Conservation (phyloP, 2,888 invertebrate species). For the Tachina lurida region DNA sequence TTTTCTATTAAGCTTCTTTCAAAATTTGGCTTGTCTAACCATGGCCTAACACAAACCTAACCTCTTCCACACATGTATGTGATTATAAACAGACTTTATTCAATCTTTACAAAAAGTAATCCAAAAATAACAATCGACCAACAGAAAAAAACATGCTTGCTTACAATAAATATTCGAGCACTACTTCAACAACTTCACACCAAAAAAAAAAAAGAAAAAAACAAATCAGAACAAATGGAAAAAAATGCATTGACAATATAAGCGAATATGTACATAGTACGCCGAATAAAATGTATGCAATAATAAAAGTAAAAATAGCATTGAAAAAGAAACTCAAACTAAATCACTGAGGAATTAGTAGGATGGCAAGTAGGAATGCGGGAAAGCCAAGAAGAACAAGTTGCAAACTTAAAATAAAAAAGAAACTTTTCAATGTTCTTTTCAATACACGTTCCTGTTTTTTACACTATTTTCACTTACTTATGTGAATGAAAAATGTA, state of each 20-base stretch:
- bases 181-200: constrained; percentile 41
- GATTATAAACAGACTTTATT: constrained; percentile 1
- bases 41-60: not conserved
- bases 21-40: not conserved
- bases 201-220: no score
- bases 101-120: not conserved
- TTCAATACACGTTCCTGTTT: constrained; percentile 62
- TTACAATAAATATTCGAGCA: constrained; percentile 33
- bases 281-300: constrained; percentile 6
- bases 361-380: constrained; percentile 12
- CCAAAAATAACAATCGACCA: constrained; percentile 2
- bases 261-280: not conserved
- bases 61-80: not conserved
- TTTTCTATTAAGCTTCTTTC: no score
- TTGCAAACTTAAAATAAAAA: constrained; percentile 18
- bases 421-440: constrained; percentile 58
- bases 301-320: constrained; percentile 31
- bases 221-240: constrained; percentile 1
- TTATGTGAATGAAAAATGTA: constrained; percentile 2
- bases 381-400: constrained; percentile 35
- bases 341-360: constrained; percentile 51
- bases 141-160: constrained; percentile 11
- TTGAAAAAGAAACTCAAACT: constrained; percentile 6
- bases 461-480: constrained; percentile 60
- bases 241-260: constrained; percentile 14